phyloP scores from a whole-genome alignment of 1,140 invertebrate species.

The Mactra quadrangularis region DNA sequence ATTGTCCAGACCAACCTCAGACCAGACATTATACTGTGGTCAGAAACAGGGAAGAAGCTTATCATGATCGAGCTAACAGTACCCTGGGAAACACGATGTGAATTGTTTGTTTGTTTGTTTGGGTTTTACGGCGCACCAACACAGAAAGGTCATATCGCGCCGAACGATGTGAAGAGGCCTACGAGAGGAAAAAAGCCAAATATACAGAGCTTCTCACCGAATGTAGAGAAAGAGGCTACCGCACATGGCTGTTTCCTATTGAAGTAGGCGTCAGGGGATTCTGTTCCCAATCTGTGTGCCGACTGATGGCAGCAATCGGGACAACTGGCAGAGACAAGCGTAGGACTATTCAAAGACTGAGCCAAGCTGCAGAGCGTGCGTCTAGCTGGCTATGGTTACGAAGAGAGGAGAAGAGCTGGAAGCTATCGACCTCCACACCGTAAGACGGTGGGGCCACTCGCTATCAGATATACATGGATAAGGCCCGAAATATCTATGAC shows the following conservation, averaged over 20 bases:
- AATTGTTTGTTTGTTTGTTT: no score
- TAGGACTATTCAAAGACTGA: neutral
- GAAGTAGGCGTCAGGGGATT: constrained; percentile 37
- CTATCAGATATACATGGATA: constrained; percentile 35
- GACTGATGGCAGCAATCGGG: constrained; percentile 24
- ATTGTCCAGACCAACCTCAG: constrained; percentile 14
- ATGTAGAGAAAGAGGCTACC: constrained; percentile 12
- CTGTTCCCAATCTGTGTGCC: constrained; percentile 3
- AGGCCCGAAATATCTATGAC: constrained; percentile 36
- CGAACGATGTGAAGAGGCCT: constrained; percentile 37
- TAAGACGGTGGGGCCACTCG: constrained; percentile 24
- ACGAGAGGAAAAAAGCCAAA: constrained; percentile 42
- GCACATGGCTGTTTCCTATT: constrained; percentile 21
- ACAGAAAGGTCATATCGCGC: no score
- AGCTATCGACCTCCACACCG: constrained; percentile 1
- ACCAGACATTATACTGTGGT: constrained; percentile 42
- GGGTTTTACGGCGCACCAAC: no score
- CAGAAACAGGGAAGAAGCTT: constrained; percentile 34
- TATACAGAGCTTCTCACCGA: constrained; percentile 27
- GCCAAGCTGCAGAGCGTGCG: constrained; percentile 15
- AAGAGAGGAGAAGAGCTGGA: constrained; percentile 25
- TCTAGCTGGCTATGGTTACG: constrained; percentile 41
- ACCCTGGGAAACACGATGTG: neutral
- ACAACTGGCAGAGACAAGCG: constrained; percentile 19
- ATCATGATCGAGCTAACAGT: constrained; percentile 42